A percentile compares a stretch with the other conserved stretches of the same genome.
phyloP scores from a whole-genome alignment of 2,797 vertebrate species.

The Onychomys arenicola region DNA sequence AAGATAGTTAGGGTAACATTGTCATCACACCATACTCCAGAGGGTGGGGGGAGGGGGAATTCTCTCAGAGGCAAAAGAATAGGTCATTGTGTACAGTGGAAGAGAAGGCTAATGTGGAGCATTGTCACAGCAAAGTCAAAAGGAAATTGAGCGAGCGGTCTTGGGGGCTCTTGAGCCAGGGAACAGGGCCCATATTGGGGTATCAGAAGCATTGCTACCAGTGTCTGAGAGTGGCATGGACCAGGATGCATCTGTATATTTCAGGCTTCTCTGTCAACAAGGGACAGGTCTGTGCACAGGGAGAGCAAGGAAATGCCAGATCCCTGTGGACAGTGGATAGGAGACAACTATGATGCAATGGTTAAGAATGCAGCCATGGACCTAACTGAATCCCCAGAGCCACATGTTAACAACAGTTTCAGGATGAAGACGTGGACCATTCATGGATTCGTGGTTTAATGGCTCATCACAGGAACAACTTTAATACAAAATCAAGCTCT shows the following conservation, averaged over 20 bases:
- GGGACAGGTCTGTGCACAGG: not conserved
- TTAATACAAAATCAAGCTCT: not conserved
- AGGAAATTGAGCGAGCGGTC: not conserved
- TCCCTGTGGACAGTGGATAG: not conserved
- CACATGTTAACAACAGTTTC: not conserved
- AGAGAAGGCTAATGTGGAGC: no score
- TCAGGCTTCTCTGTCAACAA: not conserved
- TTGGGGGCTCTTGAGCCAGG: no score
- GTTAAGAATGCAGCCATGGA: rapidly evolving
- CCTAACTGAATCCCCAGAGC: not conserved
- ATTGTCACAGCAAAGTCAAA: no score
- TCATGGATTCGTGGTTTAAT: not conserved
- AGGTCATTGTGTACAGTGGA: no score
- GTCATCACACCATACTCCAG: rapidly evolving
- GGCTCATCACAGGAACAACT: not conserved
- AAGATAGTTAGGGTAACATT: not conserved
- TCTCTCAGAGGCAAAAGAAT: not conserved
- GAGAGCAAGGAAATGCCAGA: not conserved
- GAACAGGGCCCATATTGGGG: not conserved
- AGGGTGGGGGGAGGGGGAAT: not conserved
- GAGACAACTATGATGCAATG: not conserved
- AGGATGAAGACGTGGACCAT: not conserved
- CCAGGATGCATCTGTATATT: not conserved
- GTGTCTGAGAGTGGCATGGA: not conserved
- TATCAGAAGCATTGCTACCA: not conserved